phyloP scores from a whole-genome alignment of 2,888 invertebrate genomes.

The Caenorhabditis panamensis region DNA sequence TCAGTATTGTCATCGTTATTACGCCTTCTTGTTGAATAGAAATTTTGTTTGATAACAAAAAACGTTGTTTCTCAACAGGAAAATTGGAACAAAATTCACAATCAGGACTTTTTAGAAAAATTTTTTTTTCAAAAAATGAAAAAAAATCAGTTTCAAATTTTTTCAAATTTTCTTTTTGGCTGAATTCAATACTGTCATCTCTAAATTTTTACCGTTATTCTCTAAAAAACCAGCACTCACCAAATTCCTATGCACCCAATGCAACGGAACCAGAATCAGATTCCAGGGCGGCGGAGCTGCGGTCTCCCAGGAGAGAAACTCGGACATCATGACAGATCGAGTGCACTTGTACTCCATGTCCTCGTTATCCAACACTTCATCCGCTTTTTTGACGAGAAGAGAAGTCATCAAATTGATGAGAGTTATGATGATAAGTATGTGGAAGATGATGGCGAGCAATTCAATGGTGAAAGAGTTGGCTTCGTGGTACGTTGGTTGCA shows the following conservation, averaged over 20 bases:
- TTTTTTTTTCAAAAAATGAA: neutral
- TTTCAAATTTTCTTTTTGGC: no score
- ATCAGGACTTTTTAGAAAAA: no score
- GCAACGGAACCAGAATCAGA: conserved; percentile 52
- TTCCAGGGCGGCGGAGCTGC: conserved; percentile 77
- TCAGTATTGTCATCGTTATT: no score
- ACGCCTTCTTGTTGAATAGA: no score
- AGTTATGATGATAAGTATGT: conserved; percentile 72
- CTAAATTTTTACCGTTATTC: no score
- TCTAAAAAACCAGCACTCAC: no score
- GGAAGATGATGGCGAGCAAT: conserved; percentile 68
- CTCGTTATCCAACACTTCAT: conserved; percentile 76
- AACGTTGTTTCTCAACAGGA: no score
- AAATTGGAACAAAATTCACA: no score
- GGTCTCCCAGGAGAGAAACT: conserved; percentile 68
- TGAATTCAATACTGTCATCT: no score
- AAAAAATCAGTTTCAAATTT: neutral
- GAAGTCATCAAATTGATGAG: conserved; percentile 78
- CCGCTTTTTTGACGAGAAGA: conserved; percentile 74
- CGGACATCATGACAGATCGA: conserved; percentile 71
- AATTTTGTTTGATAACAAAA: no score
- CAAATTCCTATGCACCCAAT: conserved; percentile 20
- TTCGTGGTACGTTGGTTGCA: conserved; percentile 40
- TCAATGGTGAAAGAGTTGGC: conserved; percentile 61
- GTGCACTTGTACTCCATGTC: conserved; percentile 78